A percentile compares a stretch with the other conserved stretches of the same genome.
These are phyloP conservation scores for Shinisaurus crocodilurus DNA, from an alignment of 2,113 vertebrate genomes.

Conservation along the genomic window DNA sequence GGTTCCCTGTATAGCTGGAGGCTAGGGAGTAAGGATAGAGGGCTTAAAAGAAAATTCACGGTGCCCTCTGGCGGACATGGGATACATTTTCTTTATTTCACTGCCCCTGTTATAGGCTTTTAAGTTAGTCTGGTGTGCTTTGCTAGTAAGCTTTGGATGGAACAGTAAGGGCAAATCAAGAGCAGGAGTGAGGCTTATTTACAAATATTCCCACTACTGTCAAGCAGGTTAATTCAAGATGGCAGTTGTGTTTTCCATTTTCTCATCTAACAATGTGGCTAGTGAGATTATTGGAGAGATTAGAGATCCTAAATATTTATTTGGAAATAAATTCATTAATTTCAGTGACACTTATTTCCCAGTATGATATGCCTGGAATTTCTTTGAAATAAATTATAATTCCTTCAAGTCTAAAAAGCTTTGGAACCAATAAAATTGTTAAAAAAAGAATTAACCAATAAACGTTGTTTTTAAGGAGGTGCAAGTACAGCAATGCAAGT, in stretches of 20 bases:
- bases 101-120: not conserved
- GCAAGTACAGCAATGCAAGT: constrained; percentile 57
- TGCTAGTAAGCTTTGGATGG: not conserved
- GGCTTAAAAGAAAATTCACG: not conserved
- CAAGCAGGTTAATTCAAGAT: not conserved
- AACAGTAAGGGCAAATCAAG: not conserved
- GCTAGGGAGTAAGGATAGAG: not conserved
- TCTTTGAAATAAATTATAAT: not conserved
- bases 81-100: not conserved
- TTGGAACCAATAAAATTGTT: not conserved
- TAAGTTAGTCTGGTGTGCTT: not conserved
- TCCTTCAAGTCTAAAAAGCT: constrained; percentile 4
- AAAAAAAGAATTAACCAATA: not conserved
- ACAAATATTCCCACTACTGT: not conserved
- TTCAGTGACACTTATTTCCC: not conserved
- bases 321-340: not conserved
- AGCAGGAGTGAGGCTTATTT: not conserved
- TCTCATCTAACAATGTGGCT: not conserved
- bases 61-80: not conserved
- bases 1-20: not conserved
- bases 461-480: constrained; percentile 54
- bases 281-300: not conserved
- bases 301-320: not conserved
- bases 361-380: not conserved
- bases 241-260: not conserved